Evolutionary conservation across 2,797 vertebrate species (phyloP).

Genomic region (Acrossocheilus wenchowensis): DNA sequence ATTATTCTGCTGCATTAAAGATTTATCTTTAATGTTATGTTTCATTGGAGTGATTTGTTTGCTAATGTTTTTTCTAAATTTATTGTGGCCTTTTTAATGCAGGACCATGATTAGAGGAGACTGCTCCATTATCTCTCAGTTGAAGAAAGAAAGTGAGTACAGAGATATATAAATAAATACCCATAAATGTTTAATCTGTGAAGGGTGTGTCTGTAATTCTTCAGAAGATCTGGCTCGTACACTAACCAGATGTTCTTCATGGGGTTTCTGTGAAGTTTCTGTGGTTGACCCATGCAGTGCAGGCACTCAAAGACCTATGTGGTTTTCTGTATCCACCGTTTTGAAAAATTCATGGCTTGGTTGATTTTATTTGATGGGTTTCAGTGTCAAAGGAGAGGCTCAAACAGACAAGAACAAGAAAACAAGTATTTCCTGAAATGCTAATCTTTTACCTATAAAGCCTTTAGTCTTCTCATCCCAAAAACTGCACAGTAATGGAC

Average conservation of each 20-base stretch:
- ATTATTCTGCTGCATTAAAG: neutral
- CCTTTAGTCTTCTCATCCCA: neutral
- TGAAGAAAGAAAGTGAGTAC: conserved; percentile 88
- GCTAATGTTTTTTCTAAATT: neutral
- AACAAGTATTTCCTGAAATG: conserved; percentile 41
- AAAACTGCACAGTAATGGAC: neutral
- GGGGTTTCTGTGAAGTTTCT: neutral
- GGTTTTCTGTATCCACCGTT: neutral
- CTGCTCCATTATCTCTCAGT: conserved; percentile 92
- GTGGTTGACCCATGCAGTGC: neutral
- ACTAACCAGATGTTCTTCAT: conserved; percentile 10
- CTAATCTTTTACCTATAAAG: neutral
- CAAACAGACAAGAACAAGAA: conserved; percentile 20
- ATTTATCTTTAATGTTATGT: neutral
- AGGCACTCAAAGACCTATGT: neutral
- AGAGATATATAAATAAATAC: neutral
- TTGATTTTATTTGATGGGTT: conserved; percentile 13
- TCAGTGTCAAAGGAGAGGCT: conserved; percentile 16
- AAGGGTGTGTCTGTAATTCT: neutral
- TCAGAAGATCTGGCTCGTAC: neutral
- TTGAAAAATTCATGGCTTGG: neutral
- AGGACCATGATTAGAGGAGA: conserved; percentile 97
- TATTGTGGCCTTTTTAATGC: conserved; percentile 29
- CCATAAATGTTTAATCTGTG: neutral
- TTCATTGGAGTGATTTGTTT: neutral